Base-by-base conservation (phyloP, 2,113 vertebrate genomes). In the Puntigrus tetrazona region DNA sequence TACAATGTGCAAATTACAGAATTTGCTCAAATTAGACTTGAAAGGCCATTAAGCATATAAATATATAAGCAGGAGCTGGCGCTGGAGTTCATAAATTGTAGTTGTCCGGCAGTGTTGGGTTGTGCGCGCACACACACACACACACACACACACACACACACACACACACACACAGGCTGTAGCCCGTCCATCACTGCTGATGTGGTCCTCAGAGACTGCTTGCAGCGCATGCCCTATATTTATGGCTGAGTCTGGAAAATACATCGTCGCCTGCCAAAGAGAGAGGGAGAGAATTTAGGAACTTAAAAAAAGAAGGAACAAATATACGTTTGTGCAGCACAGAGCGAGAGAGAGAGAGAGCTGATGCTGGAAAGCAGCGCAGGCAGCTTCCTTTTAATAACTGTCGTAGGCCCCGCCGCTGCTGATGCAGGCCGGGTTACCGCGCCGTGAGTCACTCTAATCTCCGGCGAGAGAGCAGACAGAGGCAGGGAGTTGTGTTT, bases 161-260 rank as follows among this genome's bases (percentile, higher is more conserved):
- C 75, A 75, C 81, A 83, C 7, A 45, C 18, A 25, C 0, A 31
- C 72, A 41, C 34, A 57, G 31, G 55, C 69, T 74, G 57, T 67
- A 81, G 78, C 82, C 36, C n/a, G 78, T 82, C 83, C 78, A 83
- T 78, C 34, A 80, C 63, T 85, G 80, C 83, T 85, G 79, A 85
- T 86, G 70, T 77, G 77, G 43, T 74, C 63, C 67, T 88, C 38
- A 27, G 76, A 80, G 80, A 52, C 55, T 7, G 59, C 83, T 87
- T 50, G 79, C 25, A 81, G 83, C 83, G 52, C 75, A 78, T 82
- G 69, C 69, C 83, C 85, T 85, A 81, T 87, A 87, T 85, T 88
- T 87, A 88, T 79, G 69, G 67, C 75, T 34, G 43, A 73, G 57
- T 83, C 83, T 85, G 83, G 80, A 84, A 85, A 88, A 87, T 50